Evolutionary conservation across 2,113 vertebrate species (phyloP), one percentile per base, ranked within the genome.

Genomic region (Barbus barbus): DNA sequence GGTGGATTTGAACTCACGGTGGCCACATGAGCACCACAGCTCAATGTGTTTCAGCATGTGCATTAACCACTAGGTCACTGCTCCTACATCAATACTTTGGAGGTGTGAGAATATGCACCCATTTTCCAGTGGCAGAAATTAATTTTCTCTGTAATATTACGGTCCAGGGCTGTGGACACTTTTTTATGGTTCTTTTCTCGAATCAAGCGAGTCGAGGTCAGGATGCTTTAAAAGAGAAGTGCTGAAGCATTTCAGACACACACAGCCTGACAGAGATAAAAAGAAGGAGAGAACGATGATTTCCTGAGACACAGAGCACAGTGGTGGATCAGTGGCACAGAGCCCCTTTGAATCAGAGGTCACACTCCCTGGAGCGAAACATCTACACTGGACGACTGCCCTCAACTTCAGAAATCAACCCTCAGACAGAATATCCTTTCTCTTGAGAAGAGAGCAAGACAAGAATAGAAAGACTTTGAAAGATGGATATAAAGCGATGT

Each of bases 191-290:
- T 46, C 14, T 73, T 73, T 38, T 44, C 38, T 26, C 7, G n/a
- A 46, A 73, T 46, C 38, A n/a, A 26, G 71, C 22, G n/a, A 46
- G n/a, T 73, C 22, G 5, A 73, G n/a, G 71, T 73, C 38, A 46
- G 71, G 12, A 26, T 44, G 71, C 13, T 73, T 44, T 73, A 26
- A 73, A 46, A 46, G 69, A 44, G n/a, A 73, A 24, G 71, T 46
- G 38, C 71, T 26, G n/a, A 73, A 73, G 71, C 71, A 44, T 46
- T 73, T 44, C 71, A 22, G 5, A 5, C 69, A 24, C 69, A 41
- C 38, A 72, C 36, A 72, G n/a, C 20, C 69, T 72, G 69, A 73
- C 38, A 26, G 71, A 73, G 38, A 73, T 73, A 73, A 16, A 73
- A 44, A 41, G 38, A 46, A 46, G 38, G 71, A 13, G 38, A 46